These are phyloP conservation scores for Agapostemon virescens DNA, from an alignment of 2,888 invertebrate species.

Conservation along the genomic window DNA sequence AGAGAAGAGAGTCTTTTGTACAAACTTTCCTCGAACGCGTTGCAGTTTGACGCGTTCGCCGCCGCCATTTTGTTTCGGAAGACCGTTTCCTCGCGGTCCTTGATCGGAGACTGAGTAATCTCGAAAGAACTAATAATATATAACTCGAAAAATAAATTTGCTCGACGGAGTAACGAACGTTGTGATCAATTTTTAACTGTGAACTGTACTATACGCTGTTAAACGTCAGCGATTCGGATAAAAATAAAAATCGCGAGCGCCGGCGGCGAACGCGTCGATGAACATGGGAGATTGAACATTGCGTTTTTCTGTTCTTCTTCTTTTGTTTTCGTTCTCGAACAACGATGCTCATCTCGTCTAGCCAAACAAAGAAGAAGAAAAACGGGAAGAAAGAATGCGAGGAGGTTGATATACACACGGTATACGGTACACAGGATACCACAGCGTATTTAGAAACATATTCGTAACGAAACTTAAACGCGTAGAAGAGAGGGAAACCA, in stretches of 20 bases:
- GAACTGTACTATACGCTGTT: background rate
- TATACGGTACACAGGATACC: constrained; percentile 41
- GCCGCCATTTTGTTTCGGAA: background rate
- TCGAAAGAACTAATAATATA: background rate
- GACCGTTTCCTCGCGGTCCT: background rate
- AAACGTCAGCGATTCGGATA: background rate
- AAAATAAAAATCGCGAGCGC: background rate
- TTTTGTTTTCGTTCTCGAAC: constrained; percentile 37
- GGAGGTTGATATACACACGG: constrained; percentile 20
- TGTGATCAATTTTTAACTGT: background rate
- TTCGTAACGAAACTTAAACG: constrained; percentile 40
- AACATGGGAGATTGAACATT: constrained; percentile 16
- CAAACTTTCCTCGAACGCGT: constrained; percentile 49
- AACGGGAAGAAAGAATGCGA: background rate
- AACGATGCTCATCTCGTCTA: constrained; percentile 50
- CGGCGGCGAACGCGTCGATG: background rate
- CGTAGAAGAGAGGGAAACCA: constrained; percentile 25
- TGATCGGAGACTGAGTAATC: background rate
- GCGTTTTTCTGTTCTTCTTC: constrained; percentile 28
- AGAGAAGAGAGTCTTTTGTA: constrained; percentile 47
- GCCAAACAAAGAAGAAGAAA: too few relatives aligned
- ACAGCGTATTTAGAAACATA: constrained; percentile 50
- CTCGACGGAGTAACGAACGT: background rate
- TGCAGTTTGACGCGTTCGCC: background rate
- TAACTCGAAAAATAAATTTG: background rate